Percentiles rank a stretch among this genome's conserved stretches.
Evolutionary conservation across 1,140 invertebrate species (phyloP).

Genomic region (Panulirus ornatus): DNA sequence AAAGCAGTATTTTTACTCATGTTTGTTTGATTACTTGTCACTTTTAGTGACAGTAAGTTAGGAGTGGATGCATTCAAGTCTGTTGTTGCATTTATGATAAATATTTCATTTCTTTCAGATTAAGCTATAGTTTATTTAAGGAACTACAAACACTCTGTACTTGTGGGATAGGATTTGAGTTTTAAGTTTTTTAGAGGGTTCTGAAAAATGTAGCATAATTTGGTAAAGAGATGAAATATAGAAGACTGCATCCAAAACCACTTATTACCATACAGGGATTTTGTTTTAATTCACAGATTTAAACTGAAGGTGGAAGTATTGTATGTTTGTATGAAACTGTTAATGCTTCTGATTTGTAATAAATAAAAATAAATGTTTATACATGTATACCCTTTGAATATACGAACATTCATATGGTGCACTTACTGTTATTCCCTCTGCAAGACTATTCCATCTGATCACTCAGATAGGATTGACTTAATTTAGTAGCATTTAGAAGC

Average conservation of each 20-base stretch:
- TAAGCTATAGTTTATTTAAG: neutral
- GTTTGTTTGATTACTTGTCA: too few species aligned
- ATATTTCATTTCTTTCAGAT: neutral
- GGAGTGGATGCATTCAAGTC: neutral
- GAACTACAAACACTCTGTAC: too few species aligned
- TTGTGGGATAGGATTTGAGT: too few species aligned
- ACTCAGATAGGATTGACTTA: too few species aligned
- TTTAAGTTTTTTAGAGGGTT: too few species aligned
- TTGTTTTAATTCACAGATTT: neutral
- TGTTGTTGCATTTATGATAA: neutral
- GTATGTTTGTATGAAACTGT: constrained; percentile 19
- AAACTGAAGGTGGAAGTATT: neutral
- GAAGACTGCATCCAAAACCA: neutral
- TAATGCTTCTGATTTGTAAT: constrained; percentile 23
- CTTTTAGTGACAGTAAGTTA: too few species aligned
- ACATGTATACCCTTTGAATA: too few species aligned
- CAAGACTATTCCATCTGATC: too few species aligned
- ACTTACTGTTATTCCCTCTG: too few species aligned
- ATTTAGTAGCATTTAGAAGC: too few species aligned
- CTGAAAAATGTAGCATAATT: neutral
- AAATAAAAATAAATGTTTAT: neutral
- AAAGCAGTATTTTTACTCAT: too few species aligned
- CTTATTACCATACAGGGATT: neutral
- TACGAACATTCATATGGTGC: too few species aligned
- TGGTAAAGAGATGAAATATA: neutral